Evolutionary conservation across 1,140 invertebrate species (phyloP).

Genomic region (Anoplophora glabripennis): DNA sequence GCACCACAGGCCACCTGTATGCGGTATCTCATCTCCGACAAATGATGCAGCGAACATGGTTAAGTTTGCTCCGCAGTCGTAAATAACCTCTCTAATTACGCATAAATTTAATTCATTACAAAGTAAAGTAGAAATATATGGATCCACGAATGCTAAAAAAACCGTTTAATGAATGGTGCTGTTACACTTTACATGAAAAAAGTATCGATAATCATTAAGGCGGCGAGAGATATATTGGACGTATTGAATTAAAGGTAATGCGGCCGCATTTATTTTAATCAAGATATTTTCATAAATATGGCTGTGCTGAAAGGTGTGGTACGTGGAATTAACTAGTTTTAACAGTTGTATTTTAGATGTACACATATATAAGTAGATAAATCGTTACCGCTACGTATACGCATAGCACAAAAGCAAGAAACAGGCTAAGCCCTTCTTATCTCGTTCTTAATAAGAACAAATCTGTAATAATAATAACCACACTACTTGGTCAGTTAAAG

Average conservation of each 20-base stretch:
- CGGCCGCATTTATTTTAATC: not conserved
- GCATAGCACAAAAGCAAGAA: too few species aligned
- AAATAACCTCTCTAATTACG: constrained; percentile 5
- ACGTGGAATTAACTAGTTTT: too few species aligned
- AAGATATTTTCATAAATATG: too few species aligned
- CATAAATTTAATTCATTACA: constrained; percentile 3
- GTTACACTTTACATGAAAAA: constrained; percentile 1
- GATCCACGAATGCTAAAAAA: not conserved
- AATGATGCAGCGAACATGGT: not conserved
- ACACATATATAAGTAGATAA: too few species aligned
- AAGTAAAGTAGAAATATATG: not conserved
- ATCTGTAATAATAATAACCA: too few species aligned
- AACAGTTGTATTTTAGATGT: too few species aligned
- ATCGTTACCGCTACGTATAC: too few species aligned
- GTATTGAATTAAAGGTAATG: constrained; percentile 5
- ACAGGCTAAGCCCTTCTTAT: too few species aligned
- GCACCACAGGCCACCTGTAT: not conserved
- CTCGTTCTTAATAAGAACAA: too few species aligned
- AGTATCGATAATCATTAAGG: not conserved
- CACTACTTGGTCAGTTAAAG: too few species aligned
- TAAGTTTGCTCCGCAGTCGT: not conserved
- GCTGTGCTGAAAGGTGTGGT: too few species aligned
- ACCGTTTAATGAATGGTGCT: constrained; percentile 1
- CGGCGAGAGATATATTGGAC: constrained; percentile 5
- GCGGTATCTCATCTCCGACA: constrained; percentile 1